phyloP scores from a whole-genome alignment of 2,113 vertebrate genomes.

The Paraplagusia blochii region DNA sequence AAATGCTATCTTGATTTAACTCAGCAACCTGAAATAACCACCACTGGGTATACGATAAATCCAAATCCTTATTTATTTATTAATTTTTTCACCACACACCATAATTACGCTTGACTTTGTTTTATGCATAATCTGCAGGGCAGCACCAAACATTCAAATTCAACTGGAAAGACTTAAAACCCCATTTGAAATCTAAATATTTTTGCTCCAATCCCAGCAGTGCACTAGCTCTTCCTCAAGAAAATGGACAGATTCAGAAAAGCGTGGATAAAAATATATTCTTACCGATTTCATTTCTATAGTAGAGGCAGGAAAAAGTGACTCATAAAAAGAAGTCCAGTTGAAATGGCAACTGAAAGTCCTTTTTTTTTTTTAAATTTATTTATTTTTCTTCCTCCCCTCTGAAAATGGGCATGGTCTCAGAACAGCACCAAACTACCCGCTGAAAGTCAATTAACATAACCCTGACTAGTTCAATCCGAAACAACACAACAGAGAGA shows the following conservation, averaged over 20 bases:
- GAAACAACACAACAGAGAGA: conserved; percentile 63
- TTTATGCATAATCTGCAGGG: conserved; percentile 54
- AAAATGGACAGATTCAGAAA: conserved; percentile 19
- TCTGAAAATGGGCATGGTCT: conserved; percentile 11
- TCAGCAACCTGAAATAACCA: conserved; percentile 49
- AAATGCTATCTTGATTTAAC: conserved; percentile 48
- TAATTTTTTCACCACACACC: conserved; percentile 54
- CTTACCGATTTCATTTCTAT: conserved; percentile 59
- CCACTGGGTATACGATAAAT: conserved; percentile 47
- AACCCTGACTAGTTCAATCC: conserved; percentile 59
- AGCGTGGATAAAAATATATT: conserved; percentile 54
- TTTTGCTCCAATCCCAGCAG: no score
- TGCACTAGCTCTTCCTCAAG: no score
- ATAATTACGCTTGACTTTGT: conserved; percentile 63
- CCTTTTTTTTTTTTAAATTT: not conserved
- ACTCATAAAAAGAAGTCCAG: conserved; percentile 37
- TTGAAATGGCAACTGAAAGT: conserved; percentile 51
- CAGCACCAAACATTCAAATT: conserved; percentile 42
- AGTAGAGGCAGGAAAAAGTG: conserved; percentile 38
- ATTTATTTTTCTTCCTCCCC: no score
- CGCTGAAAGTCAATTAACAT: conserved; percentile 79
- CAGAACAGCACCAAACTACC: conserved; percentile 66
- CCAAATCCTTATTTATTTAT: conserved; percentile 1
- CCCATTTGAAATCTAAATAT: no score
- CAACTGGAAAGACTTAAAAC: conserved; percentile 17